Evolutionary conservation across 2,113 vertebrate genomes (phyloP), one percentile per base, ranked within the genome.

Genomic region (Leptocoma aspasia): DNA sequence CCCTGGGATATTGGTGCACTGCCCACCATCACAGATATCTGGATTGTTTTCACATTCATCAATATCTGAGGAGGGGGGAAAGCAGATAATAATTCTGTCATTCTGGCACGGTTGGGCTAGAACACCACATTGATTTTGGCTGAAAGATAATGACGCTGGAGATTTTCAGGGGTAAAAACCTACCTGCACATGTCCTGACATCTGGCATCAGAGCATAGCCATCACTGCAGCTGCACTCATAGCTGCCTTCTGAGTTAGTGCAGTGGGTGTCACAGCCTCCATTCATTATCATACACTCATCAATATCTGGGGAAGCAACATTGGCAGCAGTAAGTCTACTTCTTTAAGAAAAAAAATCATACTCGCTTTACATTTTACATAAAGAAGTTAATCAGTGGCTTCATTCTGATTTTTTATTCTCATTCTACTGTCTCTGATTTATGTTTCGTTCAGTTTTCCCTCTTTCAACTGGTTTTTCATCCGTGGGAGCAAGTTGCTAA

Each of bases 171-270:
- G 18, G 23, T 6, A 50, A 44, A 19, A 79, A 26, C 54, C 41
- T 96, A 99, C 99, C 98, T 95, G 98, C 94, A 49, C 98, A 99
- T 0, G 98, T 98, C 68, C 98, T 97, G 54, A 97, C 96, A 15
- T 98, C 98, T 2, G 98, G 97, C 97, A 98, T 98, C n/a, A 99
- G 97, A 63, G 98, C 97, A 28, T 98, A 98, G 9, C 98, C 99
- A 8, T 97, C 97, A 17, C 97, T 97, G 87, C 99, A 99, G 79
- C 98, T 97, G 83, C 99, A 99, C 31, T 97, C 97, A 13, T 98
- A 99, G 95, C 98, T 99, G 56, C 98, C 98, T 83, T 99, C 98
- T 13, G 98, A 98, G 78, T 99, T 99, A 14, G 97, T 98, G 93
- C 99, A 99, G 54, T 96, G 98, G 5, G 97, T 98, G 90, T 97